Base-by-base conservation (phyloP, 2,797 vertebrate genomes). In the Sternotherus odoratus region DNA sequence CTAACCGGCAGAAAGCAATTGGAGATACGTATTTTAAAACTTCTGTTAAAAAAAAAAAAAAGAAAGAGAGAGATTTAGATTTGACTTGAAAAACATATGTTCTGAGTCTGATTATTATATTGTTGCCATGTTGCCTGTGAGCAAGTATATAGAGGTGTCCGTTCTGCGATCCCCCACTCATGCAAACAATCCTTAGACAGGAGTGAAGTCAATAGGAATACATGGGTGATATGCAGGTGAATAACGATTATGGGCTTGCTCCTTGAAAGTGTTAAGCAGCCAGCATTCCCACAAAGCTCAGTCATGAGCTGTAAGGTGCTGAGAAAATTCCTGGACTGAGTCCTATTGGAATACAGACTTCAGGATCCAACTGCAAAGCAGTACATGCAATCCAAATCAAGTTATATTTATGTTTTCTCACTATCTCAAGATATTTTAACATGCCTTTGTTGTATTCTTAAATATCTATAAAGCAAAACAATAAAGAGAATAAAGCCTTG, bases 401-500 rank as follows among this genome's bases (percentile, higher is more conserved):
- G 43, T 79, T 79, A 3, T 2, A 77, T 90, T 88, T 79, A 90
- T 66, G 23, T 85, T 94, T 91, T 77, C 88, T 85, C 0, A 1
- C 5, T 92, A 26, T 24, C 77, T 83, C 60, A 87, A 86, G 92
- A 46, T 12, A 50, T 75, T 95, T 95, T 94, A 85, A 82, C 53
- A 75, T 21, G 12, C 82, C 94, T 86, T 46, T 53, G 92, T 36
- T 87, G 17, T 80, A 93, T 90, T 91, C 33, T 84, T 78, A 80
- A 88, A 78, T 77, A 94, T n/a, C 57, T 83, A 21, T 2, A 79
- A 21, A 74, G 24, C 77, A 87, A 87, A 93, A 94, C 43, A 90
- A 36, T 77, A 94, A 91, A 86, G 77, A 91, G 82, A 92, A 66
- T 36, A 85, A 95, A 93, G 87, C 46, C 66, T 91, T 51, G 88